phyloP scores from a whole-genome alignment of 1,140 invertebrate genomes.

The Apis dorsata region DNA sequence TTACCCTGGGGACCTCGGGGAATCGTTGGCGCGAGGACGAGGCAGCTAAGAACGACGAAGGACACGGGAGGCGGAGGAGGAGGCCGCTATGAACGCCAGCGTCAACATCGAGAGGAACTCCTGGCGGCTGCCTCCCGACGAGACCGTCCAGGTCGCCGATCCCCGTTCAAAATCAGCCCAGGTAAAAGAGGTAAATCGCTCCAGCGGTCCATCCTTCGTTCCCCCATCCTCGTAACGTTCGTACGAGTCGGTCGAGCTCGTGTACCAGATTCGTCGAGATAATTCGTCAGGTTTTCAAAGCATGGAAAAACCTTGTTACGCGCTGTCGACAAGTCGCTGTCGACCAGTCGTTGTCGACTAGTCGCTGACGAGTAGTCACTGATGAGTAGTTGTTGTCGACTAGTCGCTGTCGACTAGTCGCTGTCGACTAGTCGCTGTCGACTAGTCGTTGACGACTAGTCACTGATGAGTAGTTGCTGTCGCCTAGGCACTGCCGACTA shows the following conservation, averaged over 20 bases:
- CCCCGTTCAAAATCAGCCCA: constrained; percentile 89
- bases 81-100: constrained; percentile 88
- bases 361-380: too few relatives aligned
- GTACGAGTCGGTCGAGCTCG: constrained; percentile 10
- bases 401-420: too few relatives aligned
- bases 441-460: too few relatives aligned
- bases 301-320: constrained; percentile 17
- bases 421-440: too few relatives aligned
- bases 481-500: too few relatives aligned
- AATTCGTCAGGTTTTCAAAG: constrained; percentile 42
- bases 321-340: too few relatives aligned
- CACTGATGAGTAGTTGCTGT: too few relatives aligned
- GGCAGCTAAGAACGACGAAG: constrained; percentile 62
- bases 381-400: too few relatives aligned
- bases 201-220: constrained; percentile 45
- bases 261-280: not conserved
- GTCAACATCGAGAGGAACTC: constrained; percentile 90
- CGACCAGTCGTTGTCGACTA: too few relatives aligned
- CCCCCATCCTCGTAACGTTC: not conserved
- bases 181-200: constrained; percentile 77
- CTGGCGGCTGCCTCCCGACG: constrained; percentile 92
- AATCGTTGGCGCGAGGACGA: constrained; percentile 67
- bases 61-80: constrained; percentile 65
- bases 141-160: constrained; percentile 92
- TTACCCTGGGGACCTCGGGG: constrained; percentile 72